These are phyloP conservation scores for Lycaon pictus DNA, from an alignment of 2,113 vertebrate species.

Conservation along the genomic window DNA sequence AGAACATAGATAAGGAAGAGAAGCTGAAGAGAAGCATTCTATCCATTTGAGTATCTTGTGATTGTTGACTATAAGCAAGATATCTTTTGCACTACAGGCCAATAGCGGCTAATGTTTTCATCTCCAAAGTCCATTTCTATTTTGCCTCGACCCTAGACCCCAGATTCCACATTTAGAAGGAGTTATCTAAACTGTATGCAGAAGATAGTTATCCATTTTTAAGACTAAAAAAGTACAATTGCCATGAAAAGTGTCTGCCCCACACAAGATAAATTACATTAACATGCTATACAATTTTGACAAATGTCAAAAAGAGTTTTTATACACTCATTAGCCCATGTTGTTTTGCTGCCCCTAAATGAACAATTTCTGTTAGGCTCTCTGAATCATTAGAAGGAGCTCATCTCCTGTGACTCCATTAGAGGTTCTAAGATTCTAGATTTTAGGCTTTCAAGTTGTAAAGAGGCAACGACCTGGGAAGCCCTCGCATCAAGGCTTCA, in stretches of 20 bases:
- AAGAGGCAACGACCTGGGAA: background rate
- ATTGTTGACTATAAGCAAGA: background rate
- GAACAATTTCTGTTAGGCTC: background rate
- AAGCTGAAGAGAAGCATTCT: background rate
- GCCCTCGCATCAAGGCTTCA: background rate
- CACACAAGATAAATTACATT: background rate
- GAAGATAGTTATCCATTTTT: background rate
- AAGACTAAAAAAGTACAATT: background rate
- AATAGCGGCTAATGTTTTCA: background rate
- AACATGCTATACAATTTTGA: background rate
- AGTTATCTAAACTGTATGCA: constrained; percentile 7
- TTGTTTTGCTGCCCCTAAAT: constrained; percentile 9
- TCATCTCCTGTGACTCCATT: background rate
- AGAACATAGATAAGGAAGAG: background rate
- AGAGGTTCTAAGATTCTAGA: background rate
- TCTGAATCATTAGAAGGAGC: constrained; percentile 24
- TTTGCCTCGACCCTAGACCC: background rate
- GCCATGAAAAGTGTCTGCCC: background rate
- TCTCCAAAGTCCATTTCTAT: background rate
- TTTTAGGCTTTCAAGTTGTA: background rate
- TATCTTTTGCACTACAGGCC: background rate
- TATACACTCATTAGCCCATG: background rate
- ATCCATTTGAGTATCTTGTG: background rate
- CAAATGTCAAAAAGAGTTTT: background rate
- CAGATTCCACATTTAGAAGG: background rate